Evolutionary conservation across 1,140 invertebrate genomes (phyloP), one percentile per base, ranked within the genome.

Genomic region (Drosophila funebris): DNA sequence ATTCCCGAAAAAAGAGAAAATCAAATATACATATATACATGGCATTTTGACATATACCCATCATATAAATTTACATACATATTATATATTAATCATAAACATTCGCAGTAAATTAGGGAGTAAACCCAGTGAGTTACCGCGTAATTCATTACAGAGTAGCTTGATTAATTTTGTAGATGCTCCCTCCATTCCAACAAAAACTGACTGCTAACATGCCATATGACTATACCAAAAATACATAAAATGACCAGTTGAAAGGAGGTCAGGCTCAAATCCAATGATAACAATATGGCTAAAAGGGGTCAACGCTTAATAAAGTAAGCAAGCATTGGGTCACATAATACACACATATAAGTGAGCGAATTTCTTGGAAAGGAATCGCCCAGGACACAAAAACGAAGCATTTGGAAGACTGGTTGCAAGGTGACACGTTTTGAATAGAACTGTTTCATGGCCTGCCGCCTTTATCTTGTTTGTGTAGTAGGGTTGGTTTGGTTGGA

Each of bases 221-320:
- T 81, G 77, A 73, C 69, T 37, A 66, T 69, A 57, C 64, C 74
- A 78, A 66, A 63, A 76, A 61, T 72, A 71, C 76, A 71, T 56
- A 57, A 64, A 71, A 52, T 48, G 37, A 41, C 44, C 27, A 46
- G 79, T 57, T 31, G 37, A 48, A 68, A 73, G 54, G 61, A 73
- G 72, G 73, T 58, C 61, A n/a, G n/a, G n/a, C n/a, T n/a, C n/a
- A 81, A 75, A 66, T 81, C 70, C 78, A 82, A 76, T 85, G 78
- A 85, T 85, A 88, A 85, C 82, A 87, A 87, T 81, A 74, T 69
- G 71, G 61, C 64, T 64, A 24, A 87, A 85, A 70, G 74, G 81
- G 78, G 66, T 87, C 81, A 78, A 73, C 46, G 62, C 64, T 41
- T 78, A 88, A 82, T 87, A 67, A 78, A 88, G 82, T 88, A 78